These are phyloP conservation scores for Pyrrhosoma nymphula DNA, from an alignment of 2,888 invertebrate species.

Conservation along the genomic window DNA sequence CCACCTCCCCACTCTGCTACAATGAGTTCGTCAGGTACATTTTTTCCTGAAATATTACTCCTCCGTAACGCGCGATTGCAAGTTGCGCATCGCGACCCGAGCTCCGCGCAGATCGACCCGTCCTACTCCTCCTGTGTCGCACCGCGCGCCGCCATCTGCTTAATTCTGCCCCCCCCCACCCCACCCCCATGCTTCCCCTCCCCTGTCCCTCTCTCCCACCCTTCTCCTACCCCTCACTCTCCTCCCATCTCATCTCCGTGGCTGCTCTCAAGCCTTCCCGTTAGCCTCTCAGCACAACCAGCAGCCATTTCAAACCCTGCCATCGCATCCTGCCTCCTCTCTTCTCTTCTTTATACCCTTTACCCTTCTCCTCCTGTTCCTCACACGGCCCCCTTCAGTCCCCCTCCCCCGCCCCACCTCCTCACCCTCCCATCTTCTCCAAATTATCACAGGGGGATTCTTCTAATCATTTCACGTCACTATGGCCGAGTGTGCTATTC, in stretches of 20 bases:
- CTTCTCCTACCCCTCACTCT: background rate
- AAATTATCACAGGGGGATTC: constrained; percentile 26
- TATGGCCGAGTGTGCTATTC: constrained; percentile 8
- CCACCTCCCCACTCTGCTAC: background rate
- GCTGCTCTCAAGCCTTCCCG: constrained; percentile 21
- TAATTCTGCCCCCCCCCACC: background rate
- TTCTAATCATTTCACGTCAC: constrained; percentile 39
- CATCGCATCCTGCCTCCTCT: background rate
- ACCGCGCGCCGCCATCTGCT: constrained; percentile 30
- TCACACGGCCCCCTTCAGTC: background rate
- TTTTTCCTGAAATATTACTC: constrained; percentile 26
- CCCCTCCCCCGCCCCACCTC: background rate
- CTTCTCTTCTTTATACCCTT: too few species aligned
- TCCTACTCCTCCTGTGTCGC: background rate
- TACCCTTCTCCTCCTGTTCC: background rate
- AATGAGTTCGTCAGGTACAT: background rate
- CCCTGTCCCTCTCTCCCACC: background rate
- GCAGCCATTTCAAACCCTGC: background rate
- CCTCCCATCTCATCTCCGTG: background rate
- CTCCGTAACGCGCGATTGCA: constrained; percentile 9
- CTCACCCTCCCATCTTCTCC: background rate
- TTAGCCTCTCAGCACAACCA: constrained; percentile 10
- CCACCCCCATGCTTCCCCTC: background rate
- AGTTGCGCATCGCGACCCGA: constrained; percentile 5
- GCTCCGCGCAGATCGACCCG: background rate